Evolutionary conservation across 2,113 vertebrate species (phyloP), one percentile per base, ranked within the genome.

Genomic region (Chloroceryle aenea): DNA sequence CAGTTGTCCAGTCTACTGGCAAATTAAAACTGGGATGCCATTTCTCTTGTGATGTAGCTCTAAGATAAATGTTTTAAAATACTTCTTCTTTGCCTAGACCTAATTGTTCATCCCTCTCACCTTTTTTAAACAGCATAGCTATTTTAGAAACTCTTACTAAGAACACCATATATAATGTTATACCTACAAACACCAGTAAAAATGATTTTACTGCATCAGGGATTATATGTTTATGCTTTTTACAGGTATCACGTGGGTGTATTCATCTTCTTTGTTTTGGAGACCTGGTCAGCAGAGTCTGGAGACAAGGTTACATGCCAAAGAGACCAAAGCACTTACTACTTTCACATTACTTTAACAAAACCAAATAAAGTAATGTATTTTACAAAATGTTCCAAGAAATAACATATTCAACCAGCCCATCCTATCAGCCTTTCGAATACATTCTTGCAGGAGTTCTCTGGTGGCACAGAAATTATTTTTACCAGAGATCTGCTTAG

Each of bases 401-500:
- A 91, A 48, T 59, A 72, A 71, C 52, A 81, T 30, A 86, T 71
- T 92, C 47, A 72, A 61, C 11, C 30, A 87, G 55, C 40, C 36
- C 36, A 79, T 18, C 48, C 59, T 36, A 34, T 75, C 12, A 42
- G 45, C 18, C 26, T 79, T 87, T 38, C 71, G 38, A 68, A 12
- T 36, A 68, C 47, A 26, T 82, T 78, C 56, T 81, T 87, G 12
- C 48, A 71, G 62, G 30, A 92, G 53, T 30, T 89, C 73, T 89
- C 77, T 84, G 20, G 75, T 95, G 83, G 76, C 75, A 86, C 5
- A 83, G n/a, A 92, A 86, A 93, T 89, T 50, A 59, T 84, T 95
- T 92, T 89, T 89, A 74, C 52, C 34, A 66, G 34, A 67, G 40
- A 78, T 43, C 56, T 78, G 16, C 73, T 89, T 72, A 59, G 38